A percentile compares a stretch with the other conserved stretches of the same genome.
Conservation (phyloP, 2,113 vertebrate species). For the Limnothrissa miodon region DNA sequence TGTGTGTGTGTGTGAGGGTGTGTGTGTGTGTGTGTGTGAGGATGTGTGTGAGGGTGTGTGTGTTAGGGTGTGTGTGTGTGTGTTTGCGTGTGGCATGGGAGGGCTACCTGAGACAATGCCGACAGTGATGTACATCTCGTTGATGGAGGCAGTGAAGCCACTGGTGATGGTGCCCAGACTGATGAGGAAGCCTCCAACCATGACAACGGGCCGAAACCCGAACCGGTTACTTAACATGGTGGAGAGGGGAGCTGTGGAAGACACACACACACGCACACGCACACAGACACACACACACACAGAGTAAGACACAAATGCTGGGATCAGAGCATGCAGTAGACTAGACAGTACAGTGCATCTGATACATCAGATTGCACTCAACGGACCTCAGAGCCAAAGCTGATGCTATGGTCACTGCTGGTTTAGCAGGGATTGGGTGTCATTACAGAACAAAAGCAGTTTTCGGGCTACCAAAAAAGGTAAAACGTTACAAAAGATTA, state of each 20-base stretch:
- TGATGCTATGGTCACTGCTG: background rate
- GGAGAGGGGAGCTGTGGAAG: conserved; percentile 83
- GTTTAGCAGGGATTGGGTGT: background rate
- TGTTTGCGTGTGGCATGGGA: background rate
- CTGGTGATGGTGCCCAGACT: conserved; percentile 79
- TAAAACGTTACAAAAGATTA: background rate
- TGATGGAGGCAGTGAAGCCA: conserved; percentile 77
- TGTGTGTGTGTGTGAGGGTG: too few relatives aligned
- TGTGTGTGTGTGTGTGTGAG: background rate
- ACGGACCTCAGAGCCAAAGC: background rate
- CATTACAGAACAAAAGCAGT: background rate
- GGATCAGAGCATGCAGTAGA: background rate
- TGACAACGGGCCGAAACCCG: conserved; percentile 85
- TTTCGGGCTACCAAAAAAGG: too few relatives aligned
- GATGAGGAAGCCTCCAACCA: conserved; percentile 85
- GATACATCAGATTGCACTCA: background rate
- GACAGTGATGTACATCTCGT: conserved; percentile 88
- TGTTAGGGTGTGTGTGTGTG: background rate
- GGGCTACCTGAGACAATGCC: conserved; percentile 83
- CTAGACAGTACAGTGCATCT: background rate
- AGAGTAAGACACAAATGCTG: background rate
- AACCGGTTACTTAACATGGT: conserved; percentile 84
- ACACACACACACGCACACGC: conserved; percentile 15
- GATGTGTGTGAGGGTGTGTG: too few relatives aligned
- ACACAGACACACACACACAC: conserved; percentile 21